Conservation (phyloP, 1,140 invertebrate genomes). For the Centruroides sculpturatus region DNA sequence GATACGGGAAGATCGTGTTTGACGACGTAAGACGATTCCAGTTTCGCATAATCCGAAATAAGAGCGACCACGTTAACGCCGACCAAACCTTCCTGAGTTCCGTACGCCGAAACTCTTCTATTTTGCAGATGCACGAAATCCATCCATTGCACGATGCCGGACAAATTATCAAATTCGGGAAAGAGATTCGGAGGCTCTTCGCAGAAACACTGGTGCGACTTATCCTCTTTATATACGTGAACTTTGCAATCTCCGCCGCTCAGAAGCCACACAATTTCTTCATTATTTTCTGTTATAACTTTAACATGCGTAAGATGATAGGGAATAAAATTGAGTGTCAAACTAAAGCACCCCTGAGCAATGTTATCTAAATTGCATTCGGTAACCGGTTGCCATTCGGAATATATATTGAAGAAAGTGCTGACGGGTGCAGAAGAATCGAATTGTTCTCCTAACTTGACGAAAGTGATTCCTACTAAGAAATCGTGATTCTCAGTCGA, state of each 20-base stretch:
- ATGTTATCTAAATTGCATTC: constrained; percentile 45
- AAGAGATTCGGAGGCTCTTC: constrained; percentile 35
- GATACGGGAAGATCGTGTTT: too few relatives aligned
- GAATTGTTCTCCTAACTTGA: constrained; percentile 36
- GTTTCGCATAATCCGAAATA: too few relatives aligned
- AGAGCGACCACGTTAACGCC: too few relatives aligned
- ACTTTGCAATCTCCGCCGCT: constrained; percentile 49
- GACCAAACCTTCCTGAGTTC: too few relatives aligned
- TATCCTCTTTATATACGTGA: constrained; percentile 45
- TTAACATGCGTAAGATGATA: constrained; percentile 46
- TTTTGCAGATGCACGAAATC: too few relatives aligned
- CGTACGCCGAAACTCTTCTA: too few relatives aligned
- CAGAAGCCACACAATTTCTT: constrained; percentile 44
- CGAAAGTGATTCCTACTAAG: constrained; percentile 53
- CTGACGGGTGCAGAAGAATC: background rate
- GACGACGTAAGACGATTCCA: too few relatives aligned
- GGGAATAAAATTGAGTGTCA: constrained; percentile 48
- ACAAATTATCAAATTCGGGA: constrained; percentile 41
- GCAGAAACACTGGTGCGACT: background rate
- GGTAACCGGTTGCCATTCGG: constrained; percentile 35
- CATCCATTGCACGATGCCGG: constrained; percentile 20
- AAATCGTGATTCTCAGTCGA: constrained; percentile 41
- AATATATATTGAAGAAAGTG: constrained; percentile 45
- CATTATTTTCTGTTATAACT: background rate
- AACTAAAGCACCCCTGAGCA: constrained; percentile 47